A percentile compares a stretch with the other conserved stretches of the same genome.
Evolutionary conservation across 2,888 invertebrate genomes (phyloP).

Genomic region (Artemia sp.): DNA sequence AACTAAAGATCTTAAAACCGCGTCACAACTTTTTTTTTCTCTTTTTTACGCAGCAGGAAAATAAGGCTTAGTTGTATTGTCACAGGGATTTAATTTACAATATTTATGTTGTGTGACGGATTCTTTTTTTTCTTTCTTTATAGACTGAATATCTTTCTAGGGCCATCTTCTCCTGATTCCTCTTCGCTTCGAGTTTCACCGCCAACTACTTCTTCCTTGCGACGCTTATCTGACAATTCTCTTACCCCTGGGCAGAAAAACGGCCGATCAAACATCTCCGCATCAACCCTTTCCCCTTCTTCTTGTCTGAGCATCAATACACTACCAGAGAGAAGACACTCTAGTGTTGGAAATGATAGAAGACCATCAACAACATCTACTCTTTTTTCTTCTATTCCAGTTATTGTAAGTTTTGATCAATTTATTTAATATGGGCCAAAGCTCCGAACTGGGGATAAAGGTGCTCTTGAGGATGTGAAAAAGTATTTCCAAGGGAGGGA

Average conservation of each 20-base stretch:
- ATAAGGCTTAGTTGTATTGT: no score
- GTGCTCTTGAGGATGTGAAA: constrained; percentile 5
- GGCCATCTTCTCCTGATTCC: constrained; percentile 58
- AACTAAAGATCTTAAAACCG: no score
- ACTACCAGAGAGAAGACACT: constrained; percentile 68
- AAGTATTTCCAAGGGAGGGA: no score
- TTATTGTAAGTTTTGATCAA: neutral
- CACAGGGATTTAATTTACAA: no score
- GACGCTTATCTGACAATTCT: constrained; percentile 77
- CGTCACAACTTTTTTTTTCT: no score
- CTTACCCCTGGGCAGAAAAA: constrained; percentile 70
- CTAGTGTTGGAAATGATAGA: constrained; percentile 75
- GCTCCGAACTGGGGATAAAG: neutral
- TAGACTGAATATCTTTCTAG: constrained; percentile 22
- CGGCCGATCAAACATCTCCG: constrained; percentile 59
- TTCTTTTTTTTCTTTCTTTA: no score
- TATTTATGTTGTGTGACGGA: no score
- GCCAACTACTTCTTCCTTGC: constrained; percentile 46
- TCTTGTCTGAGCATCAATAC: constrained; percentile 33
- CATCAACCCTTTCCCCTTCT: constrained; percentile 28
- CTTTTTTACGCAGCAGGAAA: no score
- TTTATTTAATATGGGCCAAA: neutral
- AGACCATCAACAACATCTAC: constrained; percentile 27
- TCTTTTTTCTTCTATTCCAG: constrained; percentile 23
- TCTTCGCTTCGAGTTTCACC: constrained; percentile 59